phyloP scores from a whole-genome alignment of 2,113 vertebrate genomes.

The Bagarius yarrelli region DNA sequence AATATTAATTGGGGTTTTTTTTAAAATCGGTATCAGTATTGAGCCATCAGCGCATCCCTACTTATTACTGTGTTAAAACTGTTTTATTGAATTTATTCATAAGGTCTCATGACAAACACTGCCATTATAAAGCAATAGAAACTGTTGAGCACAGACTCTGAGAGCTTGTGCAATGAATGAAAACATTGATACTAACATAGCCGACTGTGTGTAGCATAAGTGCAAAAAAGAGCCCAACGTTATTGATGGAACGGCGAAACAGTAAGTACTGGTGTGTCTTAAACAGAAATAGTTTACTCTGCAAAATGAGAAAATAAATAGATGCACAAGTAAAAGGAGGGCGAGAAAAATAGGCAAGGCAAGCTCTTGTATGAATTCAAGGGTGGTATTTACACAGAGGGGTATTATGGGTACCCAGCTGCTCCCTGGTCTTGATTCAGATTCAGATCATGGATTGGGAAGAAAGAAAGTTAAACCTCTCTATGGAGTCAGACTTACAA shows the following conservation, averaged over 20 bases:
- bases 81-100: neutral
- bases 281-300: constrained; percentile 18
- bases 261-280: neutral
- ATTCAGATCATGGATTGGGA: constrained; percentile 5
- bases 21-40: too few species aligned
- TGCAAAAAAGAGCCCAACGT: neutral
- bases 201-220: neutral
- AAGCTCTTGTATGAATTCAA: constrained; percentile 57
- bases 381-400: constrained; percentile 60
- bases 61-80: neutral
- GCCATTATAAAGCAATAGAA: constrained; percentile 2
- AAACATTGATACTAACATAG: constrained; percentile 6
- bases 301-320: neutral
- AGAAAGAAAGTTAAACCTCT: constrained; percentile 23
- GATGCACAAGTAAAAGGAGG: neutral
- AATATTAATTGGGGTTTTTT: too few species aligned
- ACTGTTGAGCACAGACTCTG: neutral
- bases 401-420: constrained; percentile 68
- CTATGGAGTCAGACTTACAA: constrained; percentile 17
- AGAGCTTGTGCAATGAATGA: neutral
- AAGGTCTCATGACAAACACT: neutral
- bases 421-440: constrained; percentile 60
- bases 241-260: neutral
- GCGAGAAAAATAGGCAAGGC: constrained; percentile 30
- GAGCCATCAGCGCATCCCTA: too few species aligned